Percentiles rank a stretch among this genome's conserved stretches.
These are phyloP conservation scores for Lycocerus yunnanus DNA, from an alignment of 2,888 invertebrate genomes.

Conservation along the genomic window DNA sequence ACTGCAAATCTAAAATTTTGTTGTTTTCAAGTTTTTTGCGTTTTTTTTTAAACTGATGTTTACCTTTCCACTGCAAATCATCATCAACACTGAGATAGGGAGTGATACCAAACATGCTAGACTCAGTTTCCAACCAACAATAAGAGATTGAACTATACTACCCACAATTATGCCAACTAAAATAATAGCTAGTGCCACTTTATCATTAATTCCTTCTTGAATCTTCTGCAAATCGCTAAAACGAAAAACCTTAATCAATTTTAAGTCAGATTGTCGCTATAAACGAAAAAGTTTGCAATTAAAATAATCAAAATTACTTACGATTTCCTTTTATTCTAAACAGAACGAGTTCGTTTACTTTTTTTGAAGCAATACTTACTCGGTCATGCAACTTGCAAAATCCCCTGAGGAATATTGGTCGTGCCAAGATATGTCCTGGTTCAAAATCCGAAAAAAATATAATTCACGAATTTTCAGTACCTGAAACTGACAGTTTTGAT, in stretches of 20 bases:
- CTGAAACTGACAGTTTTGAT: too few relatives aligned
- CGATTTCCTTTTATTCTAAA: too few relatives aligned
- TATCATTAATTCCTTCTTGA: constrained; percentile 53
- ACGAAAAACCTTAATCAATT: background rate
- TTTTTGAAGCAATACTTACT: constrained; percentile 56
- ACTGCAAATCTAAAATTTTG: too few relatives aligned
- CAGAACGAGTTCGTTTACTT: too few relatives aligned
- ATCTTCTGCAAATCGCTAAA: constrained; percentile 75
- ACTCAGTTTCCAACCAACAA: background rate
- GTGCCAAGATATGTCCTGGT: background rate
- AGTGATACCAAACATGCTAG: background rate
- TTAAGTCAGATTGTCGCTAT: too few relatives aligned
- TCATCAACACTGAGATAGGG: background rate
- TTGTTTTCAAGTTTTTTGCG: too few relatives aligned
- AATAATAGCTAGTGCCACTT: constrained; percentile 69
- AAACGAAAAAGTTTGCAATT: too few relatives aligned
- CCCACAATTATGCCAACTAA: background rate
- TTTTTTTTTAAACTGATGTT: too few relatives aligned
- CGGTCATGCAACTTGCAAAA: constrained; percentile 10
- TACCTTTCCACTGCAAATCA: too few relatives aligned
- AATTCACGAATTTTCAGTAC: constrained; percentile 54
- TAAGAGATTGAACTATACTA: background rate
- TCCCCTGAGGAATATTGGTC: background rate
- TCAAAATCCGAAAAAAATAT: background rate
- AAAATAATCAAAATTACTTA: too few relatives aligned